Conservation (phyloP, 2,888 invertebrate species). For the Erebia ligea region DNA sequence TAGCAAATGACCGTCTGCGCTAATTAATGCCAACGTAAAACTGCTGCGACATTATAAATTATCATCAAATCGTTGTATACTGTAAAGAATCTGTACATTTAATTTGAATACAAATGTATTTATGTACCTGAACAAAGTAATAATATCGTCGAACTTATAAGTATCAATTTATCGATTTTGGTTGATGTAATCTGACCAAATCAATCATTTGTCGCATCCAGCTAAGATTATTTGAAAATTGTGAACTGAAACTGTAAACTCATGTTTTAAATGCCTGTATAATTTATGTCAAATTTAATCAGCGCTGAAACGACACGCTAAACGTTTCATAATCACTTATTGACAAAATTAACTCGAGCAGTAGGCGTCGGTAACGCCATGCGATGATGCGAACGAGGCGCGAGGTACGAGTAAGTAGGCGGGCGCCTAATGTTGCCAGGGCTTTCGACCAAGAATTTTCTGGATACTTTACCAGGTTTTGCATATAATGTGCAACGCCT, state of each 20-base stretch:
- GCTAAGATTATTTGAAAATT: not conserved
- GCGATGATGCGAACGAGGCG: constrained; percentile 34
- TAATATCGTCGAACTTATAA: no score
- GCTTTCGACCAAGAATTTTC: not conserved
- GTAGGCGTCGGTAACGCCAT: constrained; percentile 50
- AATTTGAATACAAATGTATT: not conserved
- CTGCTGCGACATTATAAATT: not conserved
- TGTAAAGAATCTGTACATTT: not conserved
- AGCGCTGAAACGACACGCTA: constrained; percentile 40
- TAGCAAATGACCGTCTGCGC: not conserved
- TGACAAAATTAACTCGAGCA: constrained; percentile 51
- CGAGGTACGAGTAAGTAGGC: constrained; percentile 52
- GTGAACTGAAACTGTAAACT: not conserved
- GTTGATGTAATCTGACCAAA: not conserved
- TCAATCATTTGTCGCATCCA: not conserved
- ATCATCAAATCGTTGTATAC: not conserved
- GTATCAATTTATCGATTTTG: not conserved
- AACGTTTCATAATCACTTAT: constrained; percentile 52
- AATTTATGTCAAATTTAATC: constrained; percentile 28
- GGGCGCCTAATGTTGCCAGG: constrained; percentile 53
- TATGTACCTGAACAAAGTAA: not conserved
- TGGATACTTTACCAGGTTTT: constrained; percentile 2
- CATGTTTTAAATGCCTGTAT: not conserved
- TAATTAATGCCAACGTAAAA: not conserved
- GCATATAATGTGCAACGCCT: no score